Base-by-base conservation (phyloP, 2,888 invertebrate species). In the Cistogaster globosa region DNA sequence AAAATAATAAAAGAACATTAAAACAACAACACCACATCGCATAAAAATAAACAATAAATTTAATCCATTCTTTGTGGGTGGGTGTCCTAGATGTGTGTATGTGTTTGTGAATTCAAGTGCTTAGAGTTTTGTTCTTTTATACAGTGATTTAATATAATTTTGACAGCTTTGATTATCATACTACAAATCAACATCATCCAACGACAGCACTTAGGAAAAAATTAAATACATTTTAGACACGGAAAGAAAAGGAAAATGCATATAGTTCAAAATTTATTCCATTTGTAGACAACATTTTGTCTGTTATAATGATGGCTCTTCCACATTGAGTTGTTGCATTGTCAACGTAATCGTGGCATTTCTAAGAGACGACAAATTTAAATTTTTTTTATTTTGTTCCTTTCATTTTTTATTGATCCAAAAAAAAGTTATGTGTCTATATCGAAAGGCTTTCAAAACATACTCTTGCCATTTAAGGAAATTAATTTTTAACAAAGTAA, bases 41-140 rank as follows among this genome's bases (percentile, higher is more conserved):
- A 45, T 45, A 16, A 45, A 45, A 45, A 45, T 45, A 45, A 12
- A 5, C 5, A n/a, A n/a, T n/a, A n/a, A n/a, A n/a, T n/a, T n/a
- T n/a, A n/a, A n/a, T n/a, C n/a, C n/a, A n/a, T n/a, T n/a, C n/a
- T n/a, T n/a, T n/a, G n/a, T n/a, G n/a, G n/a, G n/a, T n/a, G n/a
- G n/a, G n/a, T n/a, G n/a, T n/a, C n/a, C n/a, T n/a, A n/a, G n/a
- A n/a, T n/a, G n/a, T n/a, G n/a, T n/a, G n/a, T 2, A 42, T 42
- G n/a, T 14, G 12, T 4, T 2, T 45, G 2, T 12, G 12, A 45
- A 16, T 45, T 1, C 32, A 57, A 57, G n/a, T 63, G n/a, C 63
- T 69, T 63, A 57, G 48, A 76, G 71, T 75, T 67, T 72, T 77
- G 42, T 26, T 62, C 53, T 76, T 75, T 75, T 18, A 16, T 53